Conservation (phyloP, 2,797 vertebrate genomes). For the Dendrocincla fuliginosa region DNA sequence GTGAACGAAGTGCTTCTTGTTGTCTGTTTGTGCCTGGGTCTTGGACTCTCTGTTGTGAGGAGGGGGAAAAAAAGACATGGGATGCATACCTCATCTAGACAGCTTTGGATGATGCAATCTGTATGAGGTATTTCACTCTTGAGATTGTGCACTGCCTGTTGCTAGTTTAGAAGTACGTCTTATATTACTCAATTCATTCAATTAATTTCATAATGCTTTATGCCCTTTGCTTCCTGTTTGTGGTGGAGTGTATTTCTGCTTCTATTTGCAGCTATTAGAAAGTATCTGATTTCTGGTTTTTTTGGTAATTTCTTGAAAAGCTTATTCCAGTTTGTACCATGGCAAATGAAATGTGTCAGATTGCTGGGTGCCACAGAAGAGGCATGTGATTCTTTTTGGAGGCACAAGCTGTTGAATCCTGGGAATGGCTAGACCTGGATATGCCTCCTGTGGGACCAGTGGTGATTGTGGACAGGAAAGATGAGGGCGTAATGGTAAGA, state of each 20-base stretch:
- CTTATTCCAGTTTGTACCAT: background rate
- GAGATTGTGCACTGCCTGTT: background rate
- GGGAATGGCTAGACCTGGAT: background rate
- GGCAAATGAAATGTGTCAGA: background rate
- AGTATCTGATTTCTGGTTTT: background rate
- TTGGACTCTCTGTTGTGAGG: background rate
- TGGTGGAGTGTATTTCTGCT: background rate
- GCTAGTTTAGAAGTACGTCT: constrained; percentile 8
- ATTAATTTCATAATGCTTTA: constrained; percentile 37
- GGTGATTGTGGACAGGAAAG: background rate
- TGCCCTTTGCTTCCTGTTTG: background rate
- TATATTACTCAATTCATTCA: background rate
- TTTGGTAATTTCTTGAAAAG: background rate
- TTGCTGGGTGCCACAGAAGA: background rate
- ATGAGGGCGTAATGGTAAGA: background rate
- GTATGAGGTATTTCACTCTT: background rate
- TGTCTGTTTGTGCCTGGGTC: background rate
- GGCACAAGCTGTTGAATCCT: background rate
- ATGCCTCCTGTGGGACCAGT: background rate
- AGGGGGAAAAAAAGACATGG: fast-evolving
- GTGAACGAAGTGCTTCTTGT: background rate
- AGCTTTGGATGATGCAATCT: constrained; percentile 48
- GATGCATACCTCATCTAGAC: background rate
- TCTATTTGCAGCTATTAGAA: background rate
- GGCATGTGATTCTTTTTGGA: background rate